Conservation (phyloP, 2,888 invertebrate genomes). For the Eristalis tenax region DNA sequence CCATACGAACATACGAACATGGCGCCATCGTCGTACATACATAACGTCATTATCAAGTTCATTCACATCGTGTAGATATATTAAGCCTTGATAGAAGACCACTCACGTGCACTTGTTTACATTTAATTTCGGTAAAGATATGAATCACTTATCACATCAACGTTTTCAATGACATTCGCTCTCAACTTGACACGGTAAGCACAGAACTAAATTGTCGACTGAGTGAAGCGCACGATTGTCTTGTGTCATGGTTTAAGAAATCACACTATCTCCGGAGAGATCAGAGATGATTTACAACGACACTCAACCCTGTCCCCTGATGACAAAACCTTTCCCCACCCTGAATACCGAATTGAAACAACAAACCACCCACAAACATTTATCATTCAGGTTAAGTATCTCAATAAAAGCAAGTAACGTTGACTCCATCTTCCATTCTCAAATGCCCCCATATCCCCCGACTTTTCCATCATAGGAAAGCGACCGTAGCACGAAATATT, state of each 20-base stretch:
- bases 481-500: slow-evolving; percentile 1
- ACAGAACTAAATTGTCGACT: neutral
- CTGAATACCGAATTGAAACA: neutral
- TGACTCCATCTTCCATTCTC: neutral
- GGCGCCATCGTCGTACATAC: neutral
- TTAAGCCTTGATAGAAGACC: neutral
- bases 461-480: neutral
- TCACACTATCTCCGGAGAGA: too few species aligned
- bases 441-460: neutral
- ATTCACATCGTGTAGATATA: neutral
- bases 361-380: slow-evolving; percentile 13
- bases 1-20: neutral
- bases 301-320: neutral
- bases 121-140: neutral
- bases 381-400: slow-evolving; percentile 27
- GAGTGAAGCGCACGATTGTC: too few species aligned
- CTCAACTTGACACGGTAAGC: neutral
- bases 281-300: neutral
- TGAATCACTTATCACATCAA: neutral
- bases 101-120: neutral
- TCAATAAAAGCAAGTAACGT: slow-evolving; percentile 24
- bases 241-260: neutral
- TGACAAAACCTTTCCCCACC: neutral
- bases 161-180: neutral
- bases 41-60: slow-evolving; percentile 4